Percentiles rank a stretch among this genome's conserved stretches.
These are phyloP conservation scores for Glaucomys volans DNA, from an alignment of 2,113 vertebrate genomes.

Conservation along the genomic window DNA sequence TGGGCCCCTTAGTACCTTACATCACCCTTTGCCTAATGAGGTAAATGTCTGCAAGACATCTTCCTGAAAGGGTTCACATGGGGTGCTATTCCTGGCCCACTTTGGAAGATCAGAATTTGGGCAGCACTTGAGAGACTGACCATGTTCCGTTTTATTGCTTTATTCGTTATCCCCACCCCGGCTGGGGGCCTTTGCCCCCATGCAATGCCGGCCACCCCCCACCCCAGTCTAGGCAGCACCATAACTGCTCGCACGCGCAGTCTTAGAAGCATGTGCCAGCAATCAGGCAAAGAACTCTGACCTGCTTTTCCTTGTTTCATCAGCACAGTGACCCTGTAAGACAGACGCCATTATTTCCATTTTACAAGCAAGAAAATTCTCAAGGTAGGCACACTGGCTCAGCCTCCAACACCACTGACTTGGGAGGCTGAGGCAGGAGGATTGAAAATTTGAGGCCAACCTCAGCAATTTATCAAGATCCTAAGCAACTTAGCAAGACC, in stretches of 20 bases:
- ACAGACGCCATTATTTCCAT: not conserved
- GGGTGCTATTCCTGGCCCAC: not conserved
- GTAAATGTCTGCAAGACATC: not conserved
- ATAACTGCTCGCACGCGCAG: not conserved
- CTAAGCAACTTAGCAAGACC: not conserved
- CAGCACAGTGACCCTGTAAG: not conserved
- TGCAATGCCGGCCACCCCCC: not conserved
- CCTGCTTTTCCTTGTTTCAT: not conserved
- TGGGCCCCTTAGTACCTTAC: not conserved
- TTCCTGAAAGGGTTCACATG: not conserved
- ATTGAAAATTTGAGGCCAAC: not conserved
- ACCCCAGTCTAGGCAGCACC: not conserved
- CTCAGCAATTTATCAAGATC: too few species aligned
- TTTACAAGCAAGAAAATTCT: not conserved
- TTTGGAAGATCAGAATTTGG: conserved; percentile 5
- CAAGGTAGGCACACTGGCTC: too few species aligned
- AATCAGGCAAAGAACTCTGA: not conserved
- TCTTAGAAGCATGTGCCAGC: not conserved
- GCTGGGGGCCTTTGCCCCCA: not conserved
- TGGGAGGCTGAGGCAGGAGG: not conserved
- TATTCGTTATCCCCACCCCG: not conserved
- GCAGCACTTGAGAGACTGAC: not conserved
- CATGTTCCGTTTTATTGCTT: not conserved
- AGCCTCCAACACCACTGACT: too few species aligned
- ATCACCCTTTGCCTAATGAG: not conserved